Evolutionary conservation across 1,140 invertebrate species (phyloP).

Genomic region (Temnothorax curvispinosus): DNA sequence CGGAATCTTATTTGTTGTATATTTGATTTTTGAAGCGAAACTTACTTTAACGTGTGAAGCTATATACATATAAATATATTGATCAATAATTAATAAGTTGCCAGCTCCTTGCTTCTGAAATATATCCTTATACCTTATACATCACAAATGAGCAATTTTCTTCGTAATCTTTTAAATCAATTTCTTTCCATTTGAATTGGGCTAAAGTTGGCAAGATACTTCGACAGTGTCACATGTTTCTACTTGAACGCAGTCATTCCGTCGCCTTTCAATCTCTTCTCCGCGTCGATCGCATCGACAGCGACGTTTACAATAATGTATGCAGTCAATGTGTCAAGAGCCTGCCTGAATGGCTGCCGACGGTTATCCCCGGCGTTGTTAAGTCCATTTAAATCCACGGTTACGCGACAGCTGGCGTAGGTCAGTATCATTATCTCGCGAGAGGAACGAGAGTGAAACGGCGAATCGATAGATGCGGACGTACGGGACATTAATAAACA

Average conservation of each 20-base stretch:
- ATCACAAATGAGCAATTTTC: neutral
- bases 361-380: slow-evolving; percentile 70
- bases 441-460: slow-evolving; percentile 80
- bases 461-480: slow-evolving; percentile 77
- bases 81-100: neutral
- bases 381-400: slow-evolving; percentile 71
- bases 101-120: neutral
- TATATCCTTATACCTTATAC: neutral
- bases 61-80: neutral
- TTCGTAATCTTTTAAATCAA: neutral
- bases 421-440: slow-evolving; percentile 81
- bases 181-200: neutral
- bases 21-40: neutral
- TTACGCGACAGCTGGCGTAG: slow-evolving; percentile 78
- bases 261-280: slow-evolving; percentile 27
- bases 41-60: neutral
- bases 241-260: neutral
- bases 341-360: slow-evolving; percentile 62
- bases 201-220: neutral
- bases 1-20: neutral
- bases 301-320: slow-evolving; percentile 73
- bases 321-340: slow-evolving; percentile 74
- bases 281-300: slow-evolving; percentile 58
- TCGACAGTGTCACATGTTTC: slow-evolving; percentile 6
- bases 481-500: slow-evolving; percentile 81